Evolutionary conservation across 2,797 vertebrate species (phyloP).

Genomic region (Melanogrammus aeglefinus): DNA sequence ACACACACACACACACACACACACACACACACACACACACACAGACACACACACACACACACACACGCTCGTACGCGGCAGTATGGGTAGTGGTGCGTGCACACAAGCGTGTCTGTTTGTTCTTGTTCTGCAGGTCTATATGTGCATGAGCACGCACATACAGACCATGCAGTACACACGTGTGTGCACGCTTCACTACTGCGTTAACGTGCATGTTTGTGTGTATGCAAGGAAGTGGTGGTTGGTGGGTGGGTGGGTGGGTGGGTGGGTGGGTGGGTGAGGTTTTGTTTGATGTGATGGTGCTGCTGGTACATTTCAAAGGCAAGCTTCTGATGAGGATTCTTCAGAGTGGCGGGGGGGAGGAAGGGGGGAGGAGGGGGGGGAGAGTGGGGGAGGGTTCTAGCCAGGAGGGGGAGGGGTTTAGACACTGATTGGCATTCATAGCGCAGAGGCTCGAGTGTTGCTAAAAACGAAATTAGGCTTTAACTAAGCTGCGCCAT

Average conservation of each 20-base stretch:
- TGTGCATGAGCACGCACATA: slow-evolving; percentile 19
- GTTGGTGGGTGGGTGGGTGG: too few species aligned
- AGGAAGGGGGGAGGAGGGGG: slow-evolving; percentile 37
- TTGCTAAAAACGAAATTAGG: slow-evolving; percentile 77
- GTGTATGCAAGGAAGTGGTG: slow-evolving; percentile 39
- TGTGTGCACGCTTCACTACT: slow-evolving; percentile 17
- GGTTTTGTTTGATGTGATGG: slow-evolving; percentile 73
- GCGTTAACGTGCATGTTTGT: slow-evolving; percentile 24
- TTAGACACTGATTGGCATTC: slow-evolving; percentile 75
- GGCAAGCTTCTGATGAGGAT: slow-evolving; percentile 72
- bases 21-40: too few species aligned
- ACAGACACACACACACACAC: too few species aligned
- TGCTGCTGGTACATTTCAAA: slow-evolving; percentile 77
- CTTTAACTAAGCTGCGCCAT: slow-evolving; percentile 76
- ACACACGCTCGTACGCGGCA: too few species aligned
- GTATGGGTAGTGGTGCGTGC: too few species aligned
- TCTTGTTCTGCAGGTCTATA: slow-evolving; percentile 21
- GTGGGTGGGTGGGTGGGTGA: too few species aligned
- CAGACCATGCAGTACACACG: too few species aligned
- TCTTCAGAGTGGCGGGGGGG: slow-evolving; percentile 69
- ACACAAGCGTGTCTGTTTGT: not conserved
- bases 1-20: too few species aligned
- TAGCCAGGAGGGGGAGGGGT: slow-evolving; percentile 58
- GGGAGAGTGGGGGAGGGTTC: not conserved
- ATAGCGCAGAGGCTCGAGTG: slow-evolving; percentile 68